Conservation (phyloP, 2,888 invertebrate species). For the Conchocele bisecta region DNA sequence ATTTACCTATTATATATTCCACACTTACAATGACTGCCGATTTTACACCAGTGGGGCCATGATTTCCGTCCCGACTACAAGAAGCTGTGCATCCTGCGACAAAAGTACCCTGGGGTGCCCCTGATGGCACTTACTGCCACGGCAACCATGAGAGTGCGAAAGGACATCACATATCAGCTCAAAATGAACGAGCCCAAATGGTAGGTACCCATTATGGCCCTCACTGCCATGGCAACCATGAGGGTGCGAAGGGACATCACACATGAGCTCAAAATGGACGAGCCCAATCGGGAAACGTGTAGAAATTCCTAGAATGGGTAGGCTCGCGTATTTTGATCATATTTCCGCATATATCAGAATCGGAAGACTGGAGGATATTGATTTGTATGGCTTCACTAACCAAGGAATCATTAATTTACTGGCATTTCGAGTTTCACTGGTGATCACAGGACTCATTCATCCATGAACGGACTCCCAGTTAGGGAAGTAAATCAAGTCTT, state of each 20-base stretch:
- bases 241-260: conserved; percentile 94
- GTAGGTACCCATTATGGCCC: conserved; percentile 85
- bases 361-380: too few relatives aligned
- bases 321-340: too few relatives aligned
- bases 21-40: too few relatives aligned
- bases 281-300: conserved; percentile 83
- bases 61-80: conserved; percentile 90
- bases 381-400: too few relatives aligned
- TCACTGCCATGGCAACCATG: conserved; percentile 98
- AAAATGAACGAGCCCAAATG: conserved; percentile 82
- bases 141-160: conserved; percentile 94
- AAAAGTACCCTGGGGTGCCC: conserved; percentile 89
- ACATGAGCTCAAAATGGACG: conserved; percentile 87
- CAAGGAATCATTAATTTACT: too few relatives aligned
- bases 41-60: conserved; percentile 97
- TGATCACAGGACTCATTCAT: too few relatives aligned
- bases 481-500: too few relatives aligned
- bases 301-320: too few relatives aligned
- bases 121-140: conserved; percentile 95
- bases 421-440: too few relatives aligned
- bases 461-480: too few relatives aligned
- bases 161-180: conserved; percentile 94
- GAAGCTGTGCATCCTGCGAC: conserved; percentile 88
- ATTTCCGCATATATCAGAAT: too few relatives aligned
- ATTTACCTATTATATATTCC: too few relatives aligned